Conservation (phyloP, 2,888 invertebrate genomes). For the Cecidostiba fungosa region DNA sequence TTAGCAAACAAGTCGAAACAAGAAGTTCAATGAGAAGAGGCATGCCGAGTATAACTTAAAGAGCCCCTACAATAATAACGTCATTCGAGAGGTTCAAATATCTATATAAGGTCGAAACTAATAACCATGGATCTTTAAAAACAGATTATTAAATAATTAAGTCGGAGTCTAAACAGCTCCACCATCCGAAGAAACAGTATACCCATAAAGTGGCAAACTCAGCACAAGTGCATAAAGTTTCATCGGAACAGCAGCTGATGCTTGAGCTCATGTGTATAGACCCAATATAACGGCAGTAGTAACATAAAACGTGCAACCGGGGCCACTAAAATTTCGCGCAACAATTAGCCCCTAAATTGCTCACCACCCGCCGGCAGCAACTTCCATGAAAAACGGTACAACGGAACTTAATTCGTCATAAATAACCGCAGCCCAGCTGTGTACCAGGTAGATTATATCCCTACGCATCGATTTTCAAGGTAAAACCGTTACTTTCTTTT, state of each 20-base stretch:
- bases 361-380: neutral
- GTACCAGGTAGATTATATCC: too few species aligned
- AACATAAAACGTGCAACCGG: neutral
- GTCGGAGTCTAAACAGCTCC: too few species aligned
- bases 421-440: neutral
- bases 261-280: too few species aligned
- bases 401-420: neutral
- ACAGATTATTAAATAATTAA: too few species aligned
- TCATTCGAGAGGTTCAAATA: too few species aligned
- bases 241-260: neutral
- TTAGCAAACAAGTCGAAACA: too few species aligned
- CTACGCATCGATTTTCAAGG: neutral
- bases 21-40: too few species aligned
- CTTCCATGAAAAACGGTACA: constrained; percentile 21
- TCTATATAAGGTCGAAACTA: too few species aligned
- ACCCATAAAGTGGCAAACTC: neutral
- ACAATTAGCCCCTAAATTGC: constrained; percentile 30
- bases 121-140: too few species aligned
- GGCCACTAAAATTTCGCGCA: constrained; percentile 29
- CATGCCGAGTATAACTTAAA: too few species aligned
- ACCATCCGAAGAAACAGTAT: neutral
- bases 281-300: neutral
- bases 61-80: too few species aligned
- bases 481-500: neutral
- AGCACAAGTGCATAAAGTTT: neutral